These are phyloP conservation scores for Peucedramus taeniatus DNA, from an alignment of 2,113 vertebrate genomes.

Conservation along the genomic window DNA sequence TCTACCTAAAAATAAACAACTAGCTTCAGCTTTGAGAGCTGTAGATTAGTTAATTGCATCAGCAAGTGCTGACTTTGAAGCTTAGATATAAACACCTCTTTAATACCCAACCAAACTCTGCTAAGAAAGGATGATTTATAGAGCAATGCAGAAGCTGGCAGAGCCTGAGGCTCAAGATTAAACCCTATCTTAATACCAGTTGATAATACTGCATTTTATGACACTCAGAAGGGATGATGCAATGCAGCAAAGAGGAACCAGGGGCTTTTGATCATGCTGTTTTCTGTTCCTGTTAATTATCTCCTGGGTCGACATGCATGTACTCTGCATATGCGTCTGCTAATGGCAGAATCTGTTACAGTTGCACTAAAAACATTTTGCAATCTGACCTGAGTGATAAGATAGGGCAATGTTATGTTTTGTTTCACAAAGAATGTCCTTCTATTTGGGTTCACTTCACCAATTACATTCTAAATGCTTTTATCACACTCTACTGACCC, in stretches of 20 bases:
- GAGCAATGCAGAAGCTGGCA: not conserved
- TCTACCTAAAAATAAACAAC: slow-evolving; percentile 10
- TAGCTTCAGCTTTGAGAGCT: not conserved
- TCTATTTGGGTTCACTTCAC: not conserved
- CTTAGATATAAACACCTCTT: not conserved
- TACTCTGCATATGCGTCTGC: not conserved
- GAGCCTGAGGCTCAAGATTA: slow-evolving; percentile 10
- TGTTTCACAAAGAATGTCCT: not conserved
- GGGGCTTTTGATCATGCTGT: not conserved
- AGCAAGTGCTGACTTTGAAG: not conserved
- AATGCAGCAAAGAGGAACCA: not conserved
- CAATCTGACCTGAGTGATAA: not conserved
- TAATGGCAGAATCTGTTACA: not conserved
- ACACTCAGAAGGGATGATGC: not conserved
- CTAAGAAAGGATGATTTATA: slow-evolving; percentile 35
- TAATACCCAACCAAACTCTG: not conserved
- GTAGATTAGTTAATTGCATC: slow-evolving; percentile 20
- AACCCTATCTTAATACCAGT: not conserved
- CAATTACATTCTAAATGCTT: not conserved
- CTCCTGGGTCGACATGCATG: rapidly evolving
- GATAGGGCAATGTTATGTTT: not conserved
- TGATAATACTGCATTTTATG: not conserved
- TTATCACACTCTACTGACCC: not conserved
- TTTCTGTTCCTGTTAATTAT: slow-evolving; percentile 12
- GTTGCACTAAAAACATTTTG: not conserved